Evolutionary conservation across 2,797 vertebrate species (phyloP), one percentile per base, ranked within the genome.

Genomic region (Leptodactylus fallax): DNA sequence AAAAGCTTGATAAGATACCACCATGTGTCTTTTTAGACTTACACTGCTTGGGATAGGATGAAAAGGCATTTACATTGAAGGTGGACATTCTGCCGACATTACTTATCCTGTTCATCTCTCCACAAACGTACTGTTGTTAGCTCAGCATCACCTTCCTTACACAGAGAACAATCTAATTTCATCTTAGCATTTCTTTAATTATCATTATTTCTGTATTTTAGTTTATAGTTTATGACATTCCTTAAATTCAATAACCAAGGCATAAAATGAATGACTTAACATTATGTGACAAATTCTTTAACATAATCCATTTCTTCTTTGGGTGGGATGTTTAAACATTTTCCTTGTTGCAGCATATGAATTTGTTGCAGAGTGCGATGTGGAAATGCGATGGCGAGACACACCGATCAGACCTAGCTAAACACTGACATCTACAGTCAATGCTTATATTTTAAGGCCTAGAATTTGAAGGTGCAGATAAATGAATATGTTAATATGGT

Each of bases 341-440:
- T 83, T 61, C 16, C 9, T 85, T 81, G 55, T 23, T 80, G 45
- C 63, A 36, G 58, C 71, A 56, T 67, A 67, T 88, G 11, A 19
- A 65, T 81, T 74, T 80, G 25, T 81, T 80, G 82, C 23, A 61
- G 45, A 67, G 51, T 53, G 9, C 51, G 17, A 27, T 51, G 12
- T 36, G 19, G 71, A 77, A 51, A 67, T 60, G 17, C 10, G 14
- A 8, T 76, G 45, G 23, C 10, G 27, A 77, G 63, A 23, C 45
- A 17, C 13, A 69, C 13, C 3, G 51, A 74, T n/a, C 79, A 23
- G 23, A 80, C 4, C 45, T 17, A 85, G 83, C 78, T 82, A 77
- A 89, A 85, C 58, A 89, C 69, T 78, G 87, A 89, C 87, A 85
- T 85, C 87, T 89, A 85, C 47, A 69, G 87, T 4, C 49, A 63